A percentile compares a stretch with the other conserved stretches of the same genome.
phyloP scores from a whole-genome alignment of 1,140 invertebrate species.

The Lepidurus arcticus region DNA sequence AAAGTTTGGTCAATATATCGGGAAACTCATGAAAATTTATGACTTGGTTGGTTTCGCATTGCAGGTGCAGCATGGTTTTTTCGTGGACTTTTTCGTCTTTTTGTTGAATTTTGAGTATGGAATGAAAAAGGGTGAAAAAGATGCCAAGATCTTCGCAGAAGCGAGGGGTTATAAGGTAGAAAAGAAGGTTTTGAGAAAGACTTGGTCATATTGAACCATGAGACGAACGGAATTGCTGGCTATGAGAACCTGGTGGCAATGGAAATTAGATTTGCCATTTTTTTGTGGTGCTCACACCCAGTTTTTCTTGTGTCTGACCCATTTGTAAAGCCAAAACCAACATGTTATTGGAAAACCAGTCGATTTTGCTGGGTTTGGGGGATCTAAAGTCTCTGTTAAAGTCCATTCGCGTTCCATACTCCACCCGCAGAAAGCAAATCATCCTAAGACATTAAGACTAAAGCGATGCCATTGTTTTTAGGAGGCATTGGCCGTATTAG shows the following conservation, averaged over 20 bases:
- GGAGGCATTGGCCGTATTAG: no score
- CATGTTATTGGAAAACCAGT: no score
- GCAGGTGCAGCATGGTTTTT: neutral
- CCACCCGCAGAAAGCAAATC: no score
- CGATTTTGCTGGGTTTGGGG: no score
- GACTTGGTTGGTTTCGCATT: slow-evolving; percentile 12
- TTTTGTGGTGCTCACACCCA: neutral
- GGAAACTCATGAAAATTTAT: slow-evolving; percentile 3
- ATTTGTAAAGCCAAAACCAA: no score
- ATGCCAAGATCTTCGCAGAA: neutral
- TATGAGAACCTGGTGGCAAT: neutral
- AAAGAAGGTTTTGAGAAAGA: neutral
- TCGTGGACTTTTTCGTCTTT: neutral
- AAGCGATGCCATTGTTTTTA: no score
- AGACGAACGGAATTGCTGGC: neutral
- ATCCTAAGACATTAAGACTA: no score
- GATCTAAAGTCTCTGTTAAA: no score
- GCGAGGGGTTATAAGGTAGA: neutral
- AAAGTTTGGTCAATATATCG: slow-evolving; percentile 2
- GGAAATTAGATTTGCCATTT: neutral
- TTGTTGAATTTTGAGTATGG: neutral
- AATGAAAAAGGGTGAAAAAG: neutral
- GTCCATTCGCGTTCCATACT: no score
- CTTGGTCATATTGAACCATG: neutral
- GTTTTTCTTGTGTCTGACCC: neutral